Evolutionary conservation across 2,888 invertebrate genomes (phyloP).

Genomic region (Sphinx pinastri): DNA sequence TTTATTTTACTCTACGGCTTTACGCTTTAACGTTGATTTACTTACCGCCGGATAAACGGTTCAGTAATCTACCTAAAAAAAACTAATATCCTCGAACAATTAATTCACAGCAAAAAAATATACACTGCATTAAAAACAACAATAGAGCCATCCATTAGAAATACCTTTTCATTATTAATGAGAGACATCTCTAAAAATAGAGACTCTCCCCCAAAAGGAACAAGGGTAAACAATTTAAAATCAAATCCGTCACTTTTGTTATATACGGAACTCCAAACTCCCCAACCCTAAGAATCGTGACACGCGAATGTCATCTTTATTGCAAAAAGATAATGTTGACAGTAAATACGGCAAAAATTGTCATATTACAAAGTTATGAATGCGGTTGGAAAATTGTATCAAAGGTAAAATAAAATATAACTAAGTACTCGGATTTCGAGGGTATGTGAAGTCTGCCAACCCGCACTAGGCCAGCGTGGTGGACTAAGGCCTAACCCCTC

Average conservation of each 20-base stretch:
- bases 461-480: no score
- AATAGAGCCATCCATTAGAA: background rate
- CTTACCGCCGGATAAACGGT: no score
- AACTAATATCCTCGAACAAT: background rate
- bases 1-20: no score
- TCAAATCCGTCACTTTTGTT: conserved; percentile 64
- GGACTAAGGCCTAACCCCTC: no score
- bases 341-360: conserved; percentile 31
- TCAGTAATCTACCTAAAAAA: no score
- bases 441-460: no score
- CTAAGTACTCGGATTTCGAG: no score
- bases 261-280: conserved; percentile 61
- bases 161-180: conserved; percentile 5
- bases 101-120: background rate
- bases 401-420: no score
- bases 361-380: conserved; percentile 30
- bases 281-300: conserved; percentile 35
- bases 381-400: conserved; percentile 7
- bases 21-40: no score
- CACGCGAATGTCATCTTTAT: conserved; percentile 46
- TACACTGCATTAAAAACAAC: background rate
- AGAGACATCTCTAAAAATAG: conserved; percentile 25
- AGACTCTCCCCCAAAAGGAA: conserved; percentile 46
- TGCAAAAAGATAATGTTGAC: conserved; percentile 33
- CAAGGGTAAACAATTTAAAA: conserved; percentile 68